Evolutionary conservation across 1,140 invertebrate species (phyloP), one percentile per base, ranked within the genome.

Genomic region (Drosophila lacteicornis): DNA sequence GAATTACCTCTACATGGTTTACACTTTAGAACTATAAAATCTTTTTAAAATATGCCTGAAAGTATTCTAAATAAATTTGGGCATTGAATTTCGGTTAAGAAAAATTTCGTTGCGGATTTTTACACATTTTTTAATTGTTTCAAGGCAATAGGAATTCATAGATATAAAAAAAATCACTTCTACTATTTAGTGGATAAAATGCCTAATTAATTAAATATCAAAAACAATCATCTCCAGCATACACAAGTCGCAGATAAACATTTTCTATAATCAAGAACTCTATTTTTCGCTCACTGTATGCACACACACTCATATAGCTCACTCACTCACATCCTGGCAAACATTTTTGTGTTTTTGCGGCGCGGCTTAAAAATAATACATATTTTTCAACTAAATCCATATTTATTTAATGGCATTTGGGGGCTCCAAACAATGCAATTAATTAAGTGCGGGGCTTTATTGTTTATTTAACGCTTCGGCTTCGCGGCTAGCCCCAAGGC

Each of bases 321-420:
- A 50, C 62, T 79, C 30, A 40, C 36, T 9, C 27, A 49, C 46
- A 55, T 49, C 36, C 22, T 42, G 43, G 53, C 53, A 58, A 56
- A 38, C 61, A 67, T 43, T 73, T 63, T 47, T 40, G 25, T 46
- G 19, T 46, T 38, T 38, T 45, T 68, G 63, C 15, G 57, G 43
- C 22, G 4, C n/a, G 38, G 47, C 22, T 56, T 70, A 68, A 57
- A 60, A 79, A 80, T 62, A 42, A 65, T 57, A 78, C 53, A 70
- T 65, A 79, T 65, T 67, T 75, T 63, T 60, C 68, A 79, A 68
- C 74, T 58, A 85, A 82, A 82, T 82, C 66, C 58, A 70, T 56
- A 79, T 78, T 78, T 78, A 70, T 68, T 77, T 77, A 68, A 76
- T 63, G 56, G 57, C 57, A 62, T 47, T 78, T 38, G 17, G 30